Evolutionary conservation across 92 coral and sea anemone species (phyloP), one percentile per base, ranked within the genome.

Genomic region (Porites rus): DNA sequence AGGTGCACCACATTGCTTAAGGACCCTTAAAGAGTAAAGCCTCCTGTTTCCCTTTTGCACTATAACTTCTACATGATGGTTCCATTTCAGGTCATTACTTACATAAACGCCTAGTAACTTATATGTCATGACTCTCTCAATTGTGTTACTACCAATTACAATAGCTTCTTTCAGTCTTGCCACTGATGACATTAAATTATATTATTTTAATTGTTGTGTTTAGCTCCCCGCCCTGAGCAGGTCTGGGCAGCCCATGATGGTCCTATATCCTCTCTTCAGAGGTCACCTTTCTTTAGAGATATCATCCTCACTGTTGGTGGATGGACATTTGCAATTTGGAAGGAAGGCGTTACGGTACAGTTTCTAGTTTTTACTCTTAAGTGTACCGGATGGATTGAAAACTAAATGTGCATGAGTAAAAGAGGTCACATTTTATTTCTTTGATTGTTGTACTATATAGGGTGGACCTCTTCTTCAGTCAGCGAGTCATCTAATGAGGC

Each of bases 301-400:
- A 97, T 95, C 56, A 80, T 97, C 16, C 92, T 97, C 12, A 91
- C 99, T 0, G 94, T 97, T 13, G 99, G 99, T 12, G 99, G 99
- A 56, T 97, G 99, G 99, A 95, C 99, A 18, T 97, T 97, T 72
- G 97, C 99, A 69, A 93, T 97, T 78, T 97, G 99, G 99, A 97
- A 97, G 87, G 99, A 97, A 86, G 99, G 99, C 13, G 95, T 95
- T 11, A 79, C 88, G 77, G 94, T 93, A 85, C 21, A 88, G 58
- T 65, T 74, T 38, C 46, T 38, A 2, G 46, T 38, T 38, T 38
- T 38, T 38, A 38, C 46, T 38, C 46, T 38, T 38, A 4, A 38
- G 6, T 38, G 0, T 38, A 38, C 46, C 46, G 46, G 46, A 38
- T 38, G 6, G 46, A 38, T 38, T 38, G 46, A 38, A 38, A 38